Evolutionary conservation across 2,113 vertebrate species (phyloP), one percentile per base, ranked within the genome.

Genomic region (Hassar affinis): DNA sequence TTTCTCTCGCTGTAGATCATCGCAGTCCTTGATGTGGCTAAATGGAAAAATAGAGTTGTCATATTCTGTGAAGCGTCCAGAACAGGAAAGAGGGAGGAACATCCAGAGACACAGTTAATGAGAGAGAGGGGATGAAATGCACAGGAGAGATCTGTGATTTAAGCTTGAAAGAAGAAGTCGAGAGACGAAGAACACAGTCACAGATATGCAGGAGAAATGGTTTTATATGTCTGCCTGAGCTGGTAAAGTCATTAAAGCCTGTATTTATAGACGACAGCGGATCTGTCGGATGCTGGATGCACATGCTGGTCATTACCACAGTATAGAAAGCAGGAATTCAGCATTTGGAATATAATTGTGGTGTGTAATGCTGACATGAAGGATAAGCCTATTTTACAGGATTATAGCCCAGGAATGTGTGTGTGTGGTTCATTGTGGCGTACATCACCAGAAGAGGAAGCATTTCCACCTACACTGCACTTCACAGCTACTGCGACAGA

Each of bases 401-500:
- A 38, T 51, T 62, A 72, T 27, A 57, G 35, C 33, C 56, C 3
- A 45, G 25, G 33, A 69, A 45, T 20, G 2, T 22, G 10, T 59
- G 49, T 82, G 62, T 69, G 20, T 27, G 9, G n/a, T 18, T 56
- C 25, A 42, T 71, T 38, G 64, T 68, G 81, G 71, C 85, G 79
- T 74, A 62, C 81, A 82, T 81, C 84, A 85, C 78, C 74, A 91
- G 59, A 66, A 85, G 88, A 80, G 90, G 88, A 83, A 84, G 90
- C 87, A 27, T 82, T 77, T 81, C 88, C 92, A 77, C 90, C 90
- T 88, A 84, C 86, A 79, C 79, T 79, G 77, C 51, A 56, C 74
- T 77, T 56, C 51, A 84, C 47, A 79, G 69, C 75, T 47, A 74
- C n/a, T 78, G 59, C 69, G 61, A 54, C 62, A 51, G 76, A 77